Conservation (phyloP, 2,797 vertebrate genomes). For the Arremon aurantiirostris region DNA sequence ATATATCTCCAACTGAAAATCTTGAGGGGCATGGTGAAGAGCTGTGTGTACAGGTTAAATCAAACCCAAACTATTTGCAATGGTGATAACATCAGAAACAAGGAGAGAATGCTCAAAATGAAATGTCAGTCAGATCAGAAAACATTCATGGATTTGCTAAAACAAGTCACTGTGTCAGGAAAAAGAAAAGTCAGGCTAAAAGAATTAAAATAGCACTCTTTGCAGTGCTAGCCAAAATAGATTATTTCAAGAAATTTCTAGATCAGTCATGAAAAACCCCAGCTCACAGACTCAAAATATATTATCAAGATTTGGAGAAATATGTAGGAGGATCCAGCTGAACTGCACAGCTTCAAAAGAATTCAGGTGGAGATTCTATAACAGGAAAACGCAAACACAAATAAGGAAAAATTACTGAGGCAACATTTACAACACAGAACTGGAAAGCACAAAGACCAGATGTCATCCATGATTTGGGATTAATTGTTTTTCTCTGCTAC, state of each 20-base stretch:
- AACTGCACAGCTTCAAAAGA: neutral
- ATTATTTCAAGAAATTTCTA: conserved; percentile 5
- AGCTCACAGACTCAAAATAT: neutral
- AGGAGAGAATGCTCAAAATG: neutral
- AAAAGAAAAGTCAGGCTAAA: neutral
- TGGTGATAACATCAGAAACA: neutral
- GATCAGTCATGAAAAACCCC: neutral
- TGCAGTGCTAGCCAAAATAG: neutral
- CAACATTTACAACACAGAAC: conserved; percentile 10
- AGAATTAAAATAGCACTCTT: neutral
- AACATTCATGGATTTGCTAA: neutral
- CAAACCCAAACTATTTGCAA: neutral
- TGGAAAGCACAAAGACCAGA: neutral
- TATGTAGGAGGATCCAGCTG: neutral
- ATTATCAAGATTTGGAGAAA: conserved; percentile 3
- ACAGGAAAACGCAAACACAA: conserved; percentile 22
- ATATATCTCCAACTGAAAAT: neutral
- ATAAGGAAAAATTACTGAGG: neutral
- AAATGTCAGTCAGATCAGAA: neutral
- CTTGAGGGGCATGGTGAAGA: neutral
- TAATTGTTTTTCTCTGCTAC: neutral
- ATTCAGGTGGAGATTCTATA: neutral
- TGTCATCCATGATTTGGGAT: neutral
- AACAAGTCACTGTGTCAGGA: neutral
- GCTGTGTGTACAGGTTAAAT: neutral